Conservation (phyloP, 1,140 invertebrate genomes). For the Mizuhopecten yessoensis region DNA sequence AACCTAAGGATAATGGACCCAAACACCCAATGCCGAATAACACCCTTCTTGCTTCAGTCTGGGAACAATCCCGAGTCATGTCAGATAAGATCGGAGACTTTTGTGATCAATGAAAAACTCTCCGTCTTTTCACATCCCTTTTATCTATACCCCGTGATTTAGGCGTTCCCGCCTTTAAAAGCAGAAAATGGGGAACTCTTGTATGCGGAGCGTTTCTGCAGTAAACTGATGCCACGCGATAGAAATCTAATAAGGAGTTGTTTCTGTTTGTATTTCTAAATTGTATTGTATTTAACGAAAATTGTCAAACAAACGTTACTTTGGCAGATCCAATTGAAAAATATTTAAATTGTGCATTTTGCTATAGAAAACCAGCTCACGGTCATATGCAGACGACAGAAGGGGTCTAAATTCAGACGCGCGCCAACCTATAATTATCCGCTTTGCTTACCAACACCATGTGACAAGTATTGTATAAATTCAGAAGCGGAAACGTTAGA, state of each 20-base stretch:
- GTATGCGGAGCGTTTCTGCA: neutral
- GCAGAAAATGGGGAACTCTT: neutral
- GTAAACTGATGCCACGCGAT: neutral
- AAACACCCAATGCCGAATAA: no score
- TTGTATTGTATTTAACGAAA: neutral
- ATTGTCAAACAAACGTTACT: neutral
- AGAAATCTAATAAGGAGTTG: neutral
- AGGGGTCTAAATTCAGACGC: neutral
- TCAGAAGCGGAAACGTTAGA: constrained; percentile 20
- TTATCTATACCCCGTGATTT: neutral
- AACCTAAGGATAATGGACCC: no score
- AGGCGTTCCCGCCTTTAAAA: neutral
- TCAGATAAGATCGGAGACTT: neutral
- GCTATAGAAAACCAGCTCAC: constrained; percentile 32
- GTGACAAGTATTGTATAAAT: constrained; percentile 18
- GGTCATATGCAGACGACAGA: constrained; percentile 13
- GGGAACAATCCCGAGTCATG: neutral
- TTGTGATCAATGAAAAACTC: neutral
- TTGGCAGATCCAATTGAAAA: constrained; percentile 31
- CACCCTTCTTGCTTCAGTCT: neutral
- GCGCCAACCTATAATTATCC: constrained; percentile 12
- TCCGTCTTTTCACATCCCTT: neutral
- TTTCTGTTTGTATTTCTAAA: constrained; percentile 33
- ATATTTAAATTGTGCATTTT: constrained; percentile 29
- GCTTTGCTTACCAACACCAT: constrained; percentile 17